Evolutionary conservation across 2,113 vertebrate species (phyloP).

Genomic region (Rhegmatorhina hoffmannsi): DNA sequence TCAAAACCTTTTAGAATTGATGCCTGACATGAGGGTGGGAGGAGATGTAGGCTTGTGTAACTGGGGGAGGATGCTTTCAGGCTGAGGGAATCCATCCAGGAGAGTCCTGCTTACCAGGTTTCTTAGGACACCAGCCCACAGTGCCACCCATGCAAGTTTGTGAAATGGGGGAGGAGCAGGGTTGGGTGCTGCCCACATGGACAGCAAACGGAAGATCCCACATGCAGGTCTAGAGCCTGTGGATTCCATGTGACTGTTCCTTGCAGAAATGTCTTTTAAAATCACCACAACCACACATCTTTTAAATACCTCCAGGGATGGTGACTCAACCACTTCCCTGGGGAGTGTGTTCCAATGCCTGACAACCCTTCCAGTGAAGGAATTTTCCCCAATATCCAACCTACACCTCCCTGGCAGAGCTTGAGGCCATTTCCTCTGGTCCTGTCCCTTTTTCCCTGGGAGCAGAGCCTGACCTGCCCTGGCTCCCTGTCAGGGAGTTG

Average conservation of each 20-base stretch:
- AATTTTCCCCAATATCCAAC: not conserved
- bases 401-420: not conserved
- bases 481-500: not conserved
- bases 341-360: not conserved
- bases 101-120: not conserved
- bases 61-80: not conserved
- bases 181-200: not conserved
- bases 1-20: not conserved
- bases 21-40: not conserved
- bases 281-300: not conserved
- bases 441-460: not conserved
- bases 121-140: not conserved
- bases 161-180: not conserved
- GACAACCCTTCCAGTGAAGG: not conserved
- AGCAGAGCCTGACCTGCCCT: not conserved
- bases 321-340: not conserved
- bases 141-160: accelerated
- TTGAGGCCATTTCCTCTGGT: not conserved
- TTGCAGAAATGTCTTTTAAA: not conserved
- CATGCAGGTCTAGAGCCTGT: not conserved
- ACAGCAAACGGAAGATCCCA: not conserved
- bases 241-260: not conserved
- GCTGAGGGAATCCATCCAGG: not conserved
- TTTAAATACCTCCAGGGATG: not conserved
- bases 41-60: not conserved